These are phyloP conservation scores for Camptogramma bilineatum DNA, from an alignment of 2,888 invertebrate species.

Conservation along the genomic window DNA sequence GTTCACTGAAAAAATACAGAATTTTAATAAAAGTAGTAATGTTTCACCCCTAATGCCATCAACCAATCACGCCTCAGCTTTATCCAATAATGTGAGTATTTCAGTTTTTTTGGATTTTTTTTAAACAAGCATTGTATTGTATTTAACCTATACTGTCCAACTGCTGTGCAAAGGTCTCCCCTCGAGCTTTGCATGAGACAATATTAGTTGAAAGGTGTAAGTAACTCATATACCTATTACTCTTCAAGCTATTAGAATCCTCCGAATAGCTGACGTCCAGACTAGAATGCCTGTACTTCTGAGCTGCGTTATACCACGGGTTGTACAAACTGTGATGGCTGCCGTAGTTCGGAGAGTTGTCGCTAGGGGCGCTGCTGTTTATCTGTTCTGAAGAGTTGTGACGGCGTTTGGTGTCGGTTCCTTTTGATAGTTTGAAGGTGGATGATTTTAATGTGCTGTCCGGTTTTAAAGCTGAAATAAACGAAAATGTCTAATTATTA, in stretches of 20 bases:
- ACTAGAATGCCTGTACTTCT: slow-evolving; percentile 74
- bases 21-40: background rate
- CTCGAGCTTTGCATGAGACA: no score
- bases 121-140: no score
- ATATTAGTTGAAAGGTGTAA: no score
- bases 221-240: slow-evolving; percentile 77
- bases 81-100: background rate
- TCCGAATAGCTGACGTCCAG: slow-evolving; percentile 86
- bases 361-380: slow-evolving; percentile 60
- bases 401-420: slow-evolving; percentile 86
- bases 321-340: slow-evolving; percentile 74
- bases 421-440: slow-evolving; percentile 73
- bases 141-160: no score
- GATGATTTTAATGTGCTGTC: slow-evolving; percentile 69
- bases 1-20: slow-evolving; percentile 78
- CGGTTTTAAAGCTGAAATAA: slow-evolving; percentile 66
- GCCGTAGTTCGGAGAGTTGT: slow-evolving; percentile 73
- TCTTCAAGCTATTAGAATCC: slow-evolving; percentile 89
- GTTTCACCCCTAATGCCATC: background rate
- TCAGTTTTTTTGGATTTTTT: no score
- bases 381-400: slow-evolving; percentile 78
- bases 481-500: background rate
- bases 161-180: no score
- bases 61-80: background rate
- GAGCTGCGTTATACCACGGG: slow-evolving; percentile 71